Percentiles rank a stretch among this genome's conserved stretches.
These are phyloP conservation scores for Pelagia noctiluca DNA, from an alignment of 30 jellyfish, hydroid and myxozoan species.

Conservation along the genomic window DNA sequence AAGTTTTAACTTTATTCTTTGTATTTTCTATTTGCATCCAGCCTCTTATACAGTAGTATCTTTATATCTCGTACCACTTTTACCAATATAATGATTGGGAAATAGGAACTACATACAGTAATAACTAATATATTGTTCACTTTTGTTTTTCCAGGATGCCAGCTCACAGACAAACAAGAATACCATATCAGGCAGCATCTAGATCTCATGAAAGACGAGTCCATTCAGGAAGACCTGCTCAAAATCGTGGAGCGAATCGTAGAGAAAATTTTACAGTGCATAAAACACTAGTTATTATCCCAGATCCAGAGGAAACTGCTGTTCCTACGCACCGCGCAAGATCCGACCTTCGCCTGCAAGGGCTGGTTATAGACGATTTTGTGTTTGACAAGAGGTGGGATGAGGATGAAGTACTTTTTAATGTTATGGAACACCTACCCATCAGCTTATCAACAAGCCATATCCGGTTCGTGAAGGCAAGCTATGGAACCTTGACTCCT, in stretches of 20 bases:
- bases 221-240: background rate
- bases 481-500: constrained; percentile 18
- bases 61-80: background rate
- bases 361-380: constrained; percentile 14
- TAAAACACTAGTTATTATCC: background rate
- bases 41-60: background rate
- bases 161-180: background rate
- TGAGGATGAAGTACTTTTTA: constrained; percentile 9
- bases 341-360: background rate
- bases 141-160: background rate
- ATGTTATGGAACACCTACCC: constrained; percentile 30
- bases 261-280: background rate
- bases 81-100: background rate
- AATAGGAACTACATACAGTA: no score
- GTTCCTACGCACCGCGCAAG: constrained; percentile 18
- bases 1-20: background rate
- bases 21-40: background rate
- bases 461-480: constrained; percentile 27
- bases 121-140: background rate
- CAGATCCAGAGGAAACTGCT: background rate
- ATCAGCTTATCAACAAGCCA: background rate
- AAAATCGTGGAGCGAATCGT: background rate
- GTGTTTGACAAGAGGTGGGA: constrained; percentile 29
- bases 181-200: background rate
- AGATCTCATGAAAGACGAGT: background rate